phyloP scores from a whole-genome alignment of 2,797 vertebrate genomes.

The Dendrocincla fuliginosa region DNA sequence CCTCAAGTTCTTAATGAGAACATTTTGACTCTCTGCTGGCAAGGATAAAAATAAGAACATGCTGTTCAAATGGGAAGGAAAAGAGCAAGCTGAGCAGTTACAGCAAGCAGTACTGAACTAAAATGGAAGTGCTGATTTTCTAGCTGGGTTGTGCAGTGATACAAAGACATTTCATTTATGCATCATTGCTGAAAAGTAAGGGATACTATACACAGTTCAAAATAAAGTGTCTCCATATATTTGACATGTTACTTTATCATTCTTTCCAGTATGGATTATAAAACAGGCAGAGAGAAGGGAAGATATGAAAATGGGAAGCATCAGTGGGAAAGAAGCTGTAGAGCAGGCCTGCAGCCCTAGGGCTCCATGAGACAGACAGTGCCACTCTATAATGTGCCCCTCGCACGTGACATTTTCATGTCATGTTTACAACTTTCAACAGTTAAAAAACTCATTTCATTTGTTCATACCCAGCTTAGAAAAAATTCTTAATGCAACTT shows the following conservation, averaged over 20 bases:
- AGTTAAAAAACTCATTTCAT: background rate
- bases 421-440: background rate
- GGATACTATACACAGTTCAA: background rate
- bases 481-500: background rate
- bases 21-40: slow-evolving; percentile 23
- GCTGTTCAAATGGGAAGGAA: background rate
- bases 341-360: background rate
- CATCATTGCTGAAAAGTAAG: background rate
- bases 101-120: background rate
- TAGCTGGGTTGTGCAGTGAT: background rate
- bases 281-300: background rate
- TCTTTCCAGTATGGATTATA: background rate
- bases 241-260: background rate
- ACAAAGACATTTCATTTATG: background rate
- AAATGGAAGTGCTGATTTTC: background rate
- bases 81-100: background rate
- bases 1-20: background rate
- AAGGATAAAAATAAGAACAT: slow-evolving; percentile 12
- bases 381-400: background rate
- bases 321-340: background rate
- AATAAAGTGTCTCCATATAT: background rate
- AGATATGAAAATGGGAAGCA: background rate
- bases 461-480: background rate
- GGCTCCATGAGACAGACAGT: background rate
- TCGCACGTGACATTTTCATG: background rate